A percentile compares a stretch with the other conserved stretches of the same genome.
Evolutionary conservation across 23 tunicate genomes (phyloP).

Genomic region (Pegea sp.): DNA sequence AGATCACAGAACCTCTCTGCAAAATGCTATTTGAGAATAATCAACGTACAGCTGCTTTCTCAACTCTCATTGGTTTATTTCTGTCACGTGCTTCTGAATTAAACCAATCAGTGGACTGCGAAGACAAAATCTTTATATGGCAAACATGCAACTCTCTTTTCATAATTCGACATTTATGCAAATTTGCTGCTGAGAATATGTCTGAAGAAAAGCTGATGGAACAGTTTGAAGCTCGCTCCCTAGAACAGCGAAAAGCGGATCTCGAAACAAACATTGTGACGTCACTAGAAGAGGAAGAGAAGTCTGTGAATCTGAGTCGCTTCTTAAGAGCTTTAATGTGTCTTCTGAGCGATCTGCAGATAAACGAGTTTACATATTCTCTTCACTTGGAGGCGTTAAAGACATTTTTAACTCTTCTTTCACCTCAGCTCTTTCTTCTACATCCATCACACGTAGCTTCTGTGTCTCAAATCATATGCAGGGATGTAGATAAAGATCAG

Average conservation of each 20-base stretch:
- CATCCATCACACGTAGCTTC: conserved; percentile 20
- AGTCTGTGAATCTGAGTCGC: conserved; percentile 6
- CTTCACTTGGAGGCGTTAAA: conserved; percentile 54
- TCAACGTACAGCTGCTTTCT: conserved; percentile 64
- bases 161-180: conserved; percentile 57
- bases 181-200: conserved; percentile 68
- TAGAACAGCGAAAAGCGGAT: conserved; percentile 46
- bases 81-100: conserved; percentile 43
- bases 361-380: conserved; percentile 29
- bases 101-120: conserved; percentile 69
- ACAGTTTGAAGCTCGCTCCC: conserved; percentile 60
- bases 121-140: conserved; percentile 80
- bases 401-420: conserved; percentile 29
- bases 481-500: background rate
- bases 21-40: conserved; percentile 50
- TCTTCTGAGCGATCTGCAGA: conserved; percentile 28
- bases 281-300: conserved; percentile 5
- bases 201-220: conserved; percentile 69
- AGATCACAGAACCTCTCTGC: conserved; percentile 48
- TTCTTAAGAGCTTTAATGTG: conserved; percentile 30
- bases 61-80: conserved; percentile 51
- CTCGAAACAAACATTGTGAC: conserved; percentile 19
- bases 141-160: conserved; percentile 56
- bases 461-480: conserved; percentile 2
- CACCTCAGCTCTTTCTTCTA: conserved; percentile 57